These are phyloP conservation scores for Steromphala cineraria DNA, from an alignment of 2,888 invertebrate genomes.

Conservation along the genomic window DNA sequence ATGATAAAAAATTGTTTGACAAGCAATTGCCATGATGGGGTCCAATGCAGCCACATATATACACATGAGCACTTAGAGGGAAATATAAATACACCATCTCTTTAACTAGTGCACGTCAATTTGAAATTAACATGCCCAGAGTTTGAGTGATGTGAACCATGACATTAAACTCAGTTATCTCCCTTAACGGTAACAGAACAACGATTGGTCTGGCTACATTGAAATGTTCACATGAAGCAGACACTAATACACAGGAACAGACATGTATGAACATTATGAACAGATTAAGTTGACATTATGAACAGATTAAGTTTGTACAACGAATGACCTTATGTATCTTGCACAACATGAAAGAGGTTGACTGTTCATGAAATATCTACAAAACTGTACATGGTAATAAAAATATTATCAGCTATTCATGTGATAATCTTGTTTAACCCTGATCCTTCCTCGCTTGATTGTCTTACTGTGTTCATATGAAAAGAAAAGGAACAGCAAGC, in stretches of 20 bases:
- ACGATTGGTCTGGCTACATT: slow-evolving; percentile 1
- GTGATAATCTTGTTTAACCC: slow-evolving; percentile 12
- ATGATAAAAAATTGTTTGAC: not conserved
- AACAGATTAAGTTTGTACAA: slow-evolving; percentile 15
- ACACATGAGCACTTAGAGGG: not conserved
- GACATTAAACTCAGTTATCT: slow-evolving; percentile 3
- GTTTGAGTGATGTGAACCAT: not conserved
- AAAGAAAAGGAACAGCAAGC: slow-evolving; percentile 5
- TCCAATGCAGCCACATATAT: not conserved
- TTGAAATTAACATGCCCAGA: not conserved
- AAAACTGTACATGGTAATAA: slow-evolving; percentile 18
- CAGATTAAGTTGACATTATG: slow-evolving; percentile 6
- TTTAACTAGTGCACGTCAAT: not conserved
- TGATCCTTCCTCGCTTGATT: not conserved
- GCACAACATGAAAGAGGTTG: slow-evolving; percentile 10
- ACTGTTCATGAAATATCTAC: slow-evolving; percentile 2
- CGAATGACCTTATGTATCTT: slow-evolving; percentile 1
- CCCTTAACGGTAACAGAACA: not conserved
- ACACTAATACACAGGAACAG: slow-evolving; percentile 12
- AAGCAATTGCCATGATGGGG: slow-evolving; percentile 2
- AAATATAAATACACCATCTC: slow-evolving; percentile 14
- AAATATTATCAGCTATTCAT: slow-evolving; percentile 15
- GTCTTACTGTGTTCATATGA: slow-evolving; percentile 10
- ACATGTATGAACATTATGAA: slow-evolving; percentile 9
- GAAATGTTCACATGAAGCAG: slow-evolving; percentile 7